Evolutionary conservation across 2,888 invertebrate genomes (phyloP), one percentile per base, ranked within the genome.

Genomic region (Cheilosia soror): DNA sequence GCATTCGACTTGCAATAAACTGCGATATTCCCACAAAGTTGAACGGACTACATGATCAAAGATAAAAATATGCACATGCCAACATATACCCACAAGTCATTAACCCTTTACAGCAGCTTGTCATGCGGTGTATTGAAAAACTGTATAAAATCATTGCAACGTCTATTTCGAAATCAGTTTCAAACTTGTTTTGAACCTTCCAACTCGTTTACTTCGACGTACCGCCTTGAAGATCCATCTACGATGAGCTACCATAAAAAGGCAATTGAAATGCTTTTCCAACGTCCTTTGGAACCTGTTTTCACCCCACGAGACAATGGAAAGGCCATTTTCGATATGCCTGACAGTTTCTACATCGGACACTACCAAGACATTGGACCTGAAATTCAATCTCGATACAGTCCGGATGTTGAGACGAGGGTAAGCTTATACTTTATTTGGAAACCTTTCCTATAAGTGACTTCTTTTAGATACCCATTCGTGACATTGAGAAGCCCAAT

Each of bases 261-360:
- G 77, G 90, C 90, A 15, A 68, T 92, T 25, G 88, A 90, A 47
- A 69, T 92, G 31, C 78, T 92, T 11, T 92, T 92, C 87, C 89
- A 92, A 78, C 90, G 92, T 71, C 92, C 92, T 0, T 73, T 91
- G 87, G 92, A 92, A 66, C 92, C 92, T 0, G 87, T 90, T 7
- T 92, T 92, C 76, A 91, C 91, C 0, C 87, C 90, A 4, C 88
- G 91, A 1, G 91, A 91, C 55, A 75, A 90, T 82, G 92, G 92
- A 47, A 92, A 91, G 71, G 87, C 89, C 0, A 89, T 89, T 0
- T 89, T 92, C n/a, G 91, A 92, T 73, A 72, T 92, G 33, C 92
- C 92, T 4, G 90, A 89, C 13, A 90, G 89, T 63, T 92, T 89
- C 84, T 91, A 89, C 2, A 89, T 89, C n/a, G 91, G 90, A 37